Evolutionary conservation across 2,797 vertebrate genomes (phyloP).

Genomic region (Varecia variegata): DNA sequence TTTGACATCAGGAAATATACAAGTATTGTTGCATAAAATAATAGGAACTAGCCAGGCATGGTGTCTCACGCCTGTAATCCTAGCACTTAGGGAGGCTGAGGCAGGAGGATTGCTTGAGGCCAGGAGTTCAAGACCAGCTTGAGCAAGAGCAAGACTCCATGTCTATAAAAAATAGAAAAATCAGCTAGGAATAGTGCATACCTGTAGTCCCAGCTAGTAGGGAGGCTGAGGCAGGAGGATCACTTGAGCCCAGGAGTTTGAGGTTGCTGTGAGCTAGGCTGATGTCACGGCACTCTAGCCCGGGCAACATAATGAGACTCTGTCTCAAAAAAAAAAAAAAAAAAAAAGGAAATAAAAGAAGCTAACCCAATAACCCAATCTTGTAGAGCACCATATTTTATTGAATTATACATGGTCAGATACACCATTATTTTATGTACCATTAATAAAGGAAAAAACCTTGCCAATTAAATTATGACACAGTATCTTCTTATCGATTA

Average conservation of each 20-base stretch:
- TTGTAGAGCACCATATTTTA: background rate
- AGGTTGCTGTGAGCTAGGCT: background rate
- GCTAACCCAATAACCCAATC: background rate
- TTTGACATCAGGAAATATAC: constrained; percentile 15
- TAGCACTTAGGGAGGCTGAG: background rate
- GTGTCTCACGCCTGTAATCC: background rate
- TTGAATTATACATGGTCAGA: background rate
- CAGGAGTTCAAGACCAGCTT: background rate
- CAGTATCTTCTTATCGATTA: background rate
- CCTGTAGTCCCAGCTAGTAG: background rate
- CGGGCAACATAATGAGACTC: background rate
- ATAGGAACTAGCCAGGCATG: background rate
- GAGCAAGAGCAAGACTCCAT: background rate
- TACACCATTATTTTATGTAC: background rate
- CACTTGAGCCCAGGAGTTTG: background rate
- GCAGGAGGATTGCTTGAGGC: too few relatives aligned
- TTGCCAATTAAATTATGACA: background rate
- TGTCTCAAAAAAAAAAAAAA: background rate
- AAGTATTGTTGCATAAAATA: background rate
- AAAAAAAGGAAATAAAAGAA: too few relatives aligned
- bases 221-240: background rate
- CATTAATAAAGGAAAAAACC: background rate
- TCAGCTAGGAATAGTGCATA: background rate
- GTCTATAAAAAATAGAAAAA: background rate
- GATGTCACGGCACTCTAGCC: background rate